Evolutionary conservation across 2,113 vertebrate species (phyloP).

Genomic region (Dendrocopos noguchii): DNA sequence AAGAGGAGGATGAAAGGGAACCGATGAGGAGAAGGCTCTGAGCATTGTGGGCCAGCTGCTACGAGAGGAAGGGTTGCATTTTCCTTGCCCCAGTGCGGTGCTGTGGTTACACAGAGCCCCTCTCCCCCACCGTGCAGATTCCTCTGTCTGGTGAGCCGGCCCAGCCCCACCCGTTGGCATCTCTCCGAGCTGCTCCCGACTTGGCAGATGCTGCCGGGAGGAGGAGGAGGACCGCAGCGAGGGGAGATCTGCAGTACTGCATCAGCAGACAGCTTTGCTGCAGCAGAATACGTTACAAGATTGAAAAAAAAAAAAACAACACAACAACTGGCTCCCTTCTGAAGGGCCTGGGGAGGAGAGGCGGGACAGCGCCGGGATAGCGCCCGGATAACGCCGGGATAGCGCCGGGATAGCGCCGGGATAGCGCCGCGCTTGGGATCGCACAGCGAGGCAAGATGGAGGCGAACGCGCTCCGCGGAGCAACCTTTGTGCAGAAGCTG

Average conservation of each 20-base stretch:
- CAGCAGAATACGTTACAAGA: constrained; percentile 8
- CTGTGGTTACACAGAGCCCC: neutral
- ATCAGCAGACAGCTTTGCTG: constrained; percentile 39
- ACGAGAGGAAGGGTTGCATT: constrained; percentile 4
- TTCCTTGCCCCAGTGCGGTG: neutral
- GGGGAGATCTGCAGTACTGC: constrained; percentile 62
- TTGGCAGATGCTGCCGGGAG: constrained; percentile 45
- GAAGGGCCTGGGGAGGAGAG: neutral
- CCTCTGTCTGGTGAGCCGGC: constrained; percentile 5
- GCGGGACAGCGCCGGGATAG: neutral
- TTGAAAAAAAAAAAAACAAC: neutral
- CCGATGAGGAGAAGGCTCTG: neutral
- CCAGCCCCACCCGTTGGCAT: constrained; percentile 49
- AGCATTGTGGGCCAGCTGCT: neutral
- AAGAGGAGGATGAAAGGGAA: neutral
- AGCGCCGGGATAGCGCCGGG: too few species aligned
- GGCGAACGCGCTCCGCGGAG: accelerated
- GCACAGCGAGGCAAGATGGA: neutral
- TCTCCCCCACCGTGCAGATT: constrained; percentile 11
- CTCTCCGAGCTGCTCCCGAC: constrained; percentile 45
- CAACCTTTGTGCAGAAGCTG: neutral
- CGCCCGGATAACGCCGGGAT: too few species aligned
- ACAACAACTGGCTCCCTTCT: neutral
- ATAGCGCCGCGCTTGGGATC: accelerated
- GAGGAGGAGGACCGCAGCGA: neutral